Percentiles rank a stretch among this genome's conserved stretches.
Evolutionary conservation across 2,113 vertebrate species (phyloP).

Genomic region (zebrafish (Danio rerio)): GRCz12tu NC_133182.1:79871501-79872000

Average conservation of each 20-base stretch:
- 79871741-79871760: not conserved
- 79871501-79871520: too few relatives aligned
- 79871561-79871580: not conserved
- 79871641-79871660: not conserved
- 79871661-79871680: not conserved
- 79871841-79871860: not conserved
- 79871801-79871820: not conserved
- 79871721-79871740: too few relatives aligned
- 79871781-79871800: not conserved
- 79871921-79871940: not conserved
- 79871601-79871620: not conserved
- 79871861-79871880: not conserved
- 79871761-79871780: too few relatives aligned
- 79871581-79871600: not conserved
- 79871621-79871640: not conserved
- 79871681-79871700: too few relatives aligned
- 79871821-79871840: too few relatives aligned
- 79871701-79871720: too few relatives aligned
- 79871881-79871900: too few relatives aligned
- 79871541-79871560: not conserved
- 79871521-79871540: too few relatives aligned
- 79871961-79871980: conserved; percentile 91
- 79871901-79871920: not conserved
- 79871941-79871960: conserved; percentile 68
- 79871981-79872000: conserved; percentile 87